Evolutionary conservation across 2,113 vertebrate species (phyloP), one percentile per base, ranked within the genome.

Genomic region (Egretta garzetta): DNA sequence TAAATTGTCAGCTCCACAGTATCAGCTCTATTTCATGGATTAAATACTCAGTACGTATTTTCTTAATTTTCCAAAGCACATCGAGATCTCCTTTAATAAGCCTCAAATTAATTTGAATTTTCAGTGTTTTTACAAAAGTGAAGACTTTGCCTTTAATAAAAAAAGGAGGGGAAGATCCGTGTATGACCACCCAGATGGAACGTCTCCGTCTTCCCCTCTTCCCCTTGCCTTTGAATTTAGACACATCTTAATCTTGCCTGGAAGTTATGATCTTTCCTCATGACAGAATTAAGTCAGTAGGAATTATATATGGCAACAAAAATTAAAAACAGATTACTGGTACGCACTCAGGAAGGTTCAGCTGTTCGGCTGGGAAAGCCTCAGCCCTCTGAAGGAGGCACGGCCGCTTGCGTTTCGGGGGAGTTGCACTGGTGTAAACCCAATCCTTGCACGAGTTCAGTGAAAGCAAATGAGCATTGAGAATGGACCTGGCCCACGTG

Each of bases 151-250:
- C 47, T 79, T 62, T 8, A 47, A 13, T 60, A 49, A 27, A 19
- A 26, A 8, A 32, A 35, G 41, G 22, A 49, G 26, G 7, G 14
- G 4, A 53, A 47, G 49, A 52, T 35, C 16, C 30, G 49, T n/a
- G 71, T 43, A 10, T 6, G 32, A 43, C 30, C 45, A 22, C 20
- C 39, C 53, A 26, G 13, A n/a, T 0, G 1, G 73, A 45, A 77
- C 1, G 14, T 60, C 45, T 71, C 33, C 1, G 0, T 1, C 15
- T 4, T 68, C 63, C 68, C 22, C 22, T n/a, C n/a, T n/a, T n/a
- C n/a, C n/a, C n/a, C n/a, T n/a, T n/a, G n/a, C n/a, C n/a, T n/a
- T n/a, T n/a, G n/a, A n/a, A n/a, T 24, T 63, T 43, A 76, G 49
- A 52, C 47, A 8, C 0, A 11, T 19, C 53, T 41, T 22, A 4